Evolutionary conservation across 2,113 vertebrate species (phyloP).

Genomic region (Elephantulus edwardii): DNA sequence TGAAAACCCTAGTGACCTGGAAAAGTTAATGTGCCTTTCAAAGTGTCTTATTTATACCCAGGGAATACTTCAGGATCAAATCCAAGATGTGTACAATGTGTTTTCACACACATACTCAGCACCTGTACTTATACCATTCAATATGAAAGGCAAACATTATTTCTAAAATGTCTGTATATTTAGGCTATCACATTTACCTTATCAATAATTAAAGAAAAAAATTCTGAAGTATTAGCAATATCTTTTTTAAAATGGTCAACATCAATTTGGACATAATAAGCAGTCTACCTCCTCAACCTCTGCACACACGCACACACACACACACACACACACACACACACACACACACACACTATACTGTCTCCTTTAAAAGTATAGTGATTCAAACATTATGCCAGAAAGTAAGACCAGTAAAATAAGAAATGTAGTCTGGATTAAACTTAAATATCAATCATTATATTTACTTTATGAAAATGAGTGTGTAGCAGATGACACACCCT

Average conservation of each 20-base stretch:
- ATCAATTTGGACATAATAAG: slow-evolving; percentile 1
- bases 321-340: no score
- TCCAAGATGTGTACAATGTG: not conserved
- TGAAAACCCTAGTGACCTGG: slow-evolving; percentile 53
- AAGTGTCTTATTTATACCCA: slow-evolving; percentile 42
- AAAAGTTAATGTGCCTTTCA: slow-evolving; percentile 53
- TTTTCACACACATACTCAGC: not conserved
- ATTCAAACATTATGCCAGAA: slow-evolving; percentile 47
- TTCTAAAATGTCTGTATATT: not conserved
- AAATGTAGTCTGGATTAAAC: slow-evolving; percentile 15
- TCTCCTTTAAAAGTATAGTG: slow-evolving; percentile 33
- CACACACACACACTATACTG: not conserved
- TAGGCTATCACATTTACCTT: not conserved
- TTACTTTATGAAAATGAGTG: not conserved
- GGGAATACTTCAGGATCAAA: slow-evolving; percentile 46
- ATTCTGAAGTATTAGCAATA: not conserved
- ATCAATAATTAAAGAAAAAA: not conserved
- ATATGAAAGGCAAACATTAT: slow-evolving; percentile 16
- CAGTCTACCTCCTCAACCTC: no score
- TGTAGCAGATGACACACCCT: no score
- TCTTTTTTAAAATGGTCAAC: slow-evolving; percentile 37
- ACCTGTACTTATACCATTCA: not conserved
- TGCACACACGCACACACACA: no score
- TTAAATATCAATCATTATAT: slow-evolving; percentile 37
- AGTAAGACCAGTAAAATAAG: slow-evolving; percentile 8